phyloP scores from a whole-genome alignment of 1,140 invertebrate genomes.

The Brachionus asplanchnoidis region DNA sequence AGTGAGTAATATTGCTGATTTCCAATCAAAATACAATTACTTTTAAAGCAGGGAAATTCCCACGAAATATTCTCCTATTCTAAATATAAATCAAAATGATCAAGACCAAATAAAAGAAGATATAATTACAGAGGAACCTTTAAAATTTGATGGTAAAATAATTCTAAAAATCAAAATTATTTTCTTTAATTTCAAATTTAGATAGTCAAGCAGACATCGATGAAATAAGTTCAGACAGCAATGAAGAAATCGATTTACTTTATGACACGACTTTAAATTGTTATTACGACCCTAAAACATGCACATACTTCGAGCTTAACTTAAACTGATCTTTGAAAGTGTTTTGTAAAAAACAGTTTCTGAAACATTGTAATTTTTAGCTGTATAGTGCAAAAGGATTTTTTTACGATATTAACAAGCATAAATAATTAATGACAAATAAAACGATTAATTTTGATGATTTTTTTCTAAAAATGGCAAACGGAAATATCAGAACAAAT shows the following conservation, averaged over 20 bases:
- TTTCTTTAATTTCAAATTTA: not conserved
- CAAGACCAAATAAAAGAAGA: not conserved
- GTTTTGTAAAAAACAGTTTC: too few relatives aligned
- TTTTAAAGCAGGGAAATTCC: not conserved
- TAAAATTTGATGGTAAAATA: constrained; percentile 4
- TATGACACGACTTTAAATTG: constrained; percentile 55
- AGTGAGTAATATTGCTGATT: not conserved
- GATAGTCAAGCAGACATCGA: constrained; percentile 38
- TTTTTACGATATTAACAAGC: too few relatives aligned
- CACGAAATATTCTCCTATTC: not conserved
- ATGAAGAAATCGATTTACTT: constrained; percentile 48
- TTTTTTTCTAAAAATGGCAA: too few relatives aligned
- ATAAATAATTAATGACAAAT: too few relatives aligned
- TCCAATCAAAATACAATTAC: not conserved
- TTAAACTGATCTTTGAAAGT: not conserved
- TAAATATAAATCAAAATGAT: not conserved
- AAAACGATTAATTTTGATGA: too few relatives aligned
- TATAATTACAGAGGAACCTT: not conserved
- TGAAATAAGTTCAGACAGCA: not conserved
- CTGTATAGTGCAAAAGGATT: too few relatives aligned
- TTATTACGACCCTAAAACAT: constrained; percentile 55
- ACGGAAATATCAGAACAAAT: too few relatives aligned
- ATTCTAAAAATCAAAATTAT: not conserved
- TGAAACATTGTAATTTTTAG: too few relatives aligned
- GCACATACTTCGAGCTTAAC: constrained; percentile 55